A percentile compares a stretch with the other conserved stretches of the same genome.
Evolutionary conservation across 2,797 vertebrate species (phyloP).

Genomic region (Carcharodon carcharias): DNA sequence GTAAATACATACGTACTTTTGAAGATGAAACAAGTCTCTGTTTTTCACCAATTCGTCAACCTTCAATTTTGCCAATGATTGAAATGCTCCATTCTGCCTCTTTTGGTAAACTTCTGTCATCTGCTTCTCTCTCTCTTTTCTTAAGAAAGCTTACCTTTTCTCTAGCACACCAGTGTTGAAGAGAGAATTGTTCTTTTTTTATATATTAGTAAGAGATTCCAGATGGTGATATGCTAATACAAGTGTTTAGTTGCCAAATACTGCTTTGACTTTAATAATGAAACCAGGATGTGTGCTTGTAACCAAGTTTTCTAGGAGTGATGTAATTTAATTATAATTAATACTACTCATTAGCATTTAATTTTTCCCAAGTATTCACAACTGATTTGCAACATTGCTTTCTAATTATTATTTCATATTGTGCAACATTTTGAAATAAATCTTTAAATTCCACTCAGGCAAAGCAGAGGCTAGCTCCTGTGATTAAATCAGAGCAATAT

Average conservation of each 20-base stretch:
- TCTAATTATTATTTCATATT: not conserved
- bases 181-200: not conserved
- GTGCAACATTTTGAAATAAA: not conserved
- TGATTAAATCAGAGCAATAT: constrained; percentile 3
- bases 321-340: constrained; percentile 4
- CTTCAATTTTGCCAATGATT: not conserved
- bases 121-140: not conserved
- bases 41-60: not conserved
- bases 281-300: not conserved
- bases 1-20: not conserved
- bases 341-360: not conserved
- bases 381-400: not conserved
- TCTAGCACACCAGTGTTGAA: not conserved
- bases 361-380: not conserved
- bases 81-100: not conserved
- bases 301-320: not conserved
- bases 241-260: not conserved
- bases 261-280: not conserved
- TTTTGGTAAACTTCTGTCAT: not conserved
- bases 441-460: not conserved
- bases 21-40: not conserved
- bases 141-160: not conserved
- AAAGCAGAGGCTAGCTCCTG: not conserved
- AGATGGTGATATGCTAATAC: not conserved
- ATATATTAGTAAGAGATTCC: not conserved